Percentiles rank a stretch among this genome's conserved stretches.
Evolutionary conservation across 2,888 invertebrate species (phyloP).

Genomic region (Zhuqinia jingwanae): DNA sequence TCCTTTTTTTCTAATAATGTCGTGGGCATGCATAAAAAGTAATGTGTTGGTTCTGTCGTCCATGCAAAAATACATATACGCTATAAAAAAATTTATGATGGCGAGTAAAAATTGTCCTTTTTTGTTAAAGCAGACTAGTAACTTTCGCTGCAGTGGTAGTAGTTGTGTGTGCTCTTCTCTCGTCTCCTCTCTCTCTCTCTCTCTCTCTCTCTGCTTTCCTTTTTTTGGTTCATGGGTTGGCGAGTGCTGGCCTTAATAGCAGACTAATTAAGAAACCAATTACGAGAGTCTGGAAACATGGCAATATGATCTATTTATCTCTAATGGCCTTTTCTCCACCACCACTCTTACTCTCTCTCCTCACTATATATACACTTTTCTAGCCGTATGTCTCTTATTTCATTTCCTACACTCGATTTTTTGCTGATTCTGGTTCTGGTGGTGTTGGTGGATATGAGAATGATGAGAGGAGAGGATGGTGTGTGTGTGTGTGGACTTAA

Average conservation of each 20-base stretch:
- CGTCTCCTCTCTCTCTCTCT: too few relatives aligned
- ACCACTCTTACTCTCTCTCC: not conserved
- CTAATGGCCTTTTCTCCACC: constrained; percentile 74
- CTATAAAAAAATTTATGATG: constrained; percentile 37
- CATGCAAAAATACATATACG: constrained; percentile 24
- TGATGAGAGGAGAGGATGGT: not conserved
- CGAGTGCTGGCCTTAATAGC: constrained; percentile 77
- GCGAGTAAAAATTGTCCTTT: constrained; percentile 21
- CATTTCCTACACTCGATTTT: not conserved
- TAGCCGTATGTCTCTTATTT: not conserved
- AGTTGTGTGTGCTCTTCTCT: not conserved
- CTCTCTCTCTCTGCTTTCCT: too few relatives aligned
- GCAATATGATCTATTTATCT: constrained; percentile 79
- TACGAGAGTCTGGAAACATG: constrained; percentile 77
- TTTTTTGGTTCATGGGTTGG: not conserved
- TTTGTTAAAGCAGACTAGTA: not conserved
- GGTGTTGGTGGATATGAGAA: not conserved
- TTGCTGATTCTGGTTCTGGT: not conserved
- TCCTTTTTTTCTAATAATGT: not conserved
- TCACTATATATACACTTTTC: too few relatives aligned
- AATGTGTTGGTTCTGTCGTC: not conserved
- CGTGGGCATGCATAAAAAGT: constrained; percentile 6
- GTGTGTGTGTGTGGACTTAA: not conserved
- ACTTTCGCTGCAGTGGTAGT: not conserved
- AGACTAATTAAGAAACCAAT: constrained; percentile 80